These are phyloP conservation scores for Charadrius vociferus DNA, from an alignment of 2,113 vertebrate genomes.

Conservation along the genomic window DNA sequence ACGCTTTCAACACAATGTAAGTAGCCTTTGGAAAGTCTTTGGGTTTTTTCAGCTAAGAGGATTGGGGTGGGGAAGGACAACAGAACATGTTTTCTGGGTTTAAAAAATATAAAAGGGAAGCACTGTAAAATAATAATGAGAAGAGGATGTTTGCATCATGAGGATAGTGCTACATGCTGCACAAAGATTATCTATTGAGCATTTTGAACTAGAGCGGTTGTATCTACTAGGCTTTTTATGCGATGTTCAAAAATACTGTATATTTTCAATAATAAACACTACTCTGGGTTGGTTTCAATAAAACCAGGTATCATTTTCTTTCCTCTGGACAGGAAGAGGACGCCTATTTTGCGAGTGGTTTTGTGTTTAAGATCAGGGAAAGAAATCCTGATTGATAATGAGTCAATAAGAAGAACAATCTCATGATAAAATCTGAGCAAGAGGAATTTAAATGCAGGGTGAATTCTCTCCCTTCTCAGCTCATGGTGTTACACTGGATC, in stretches of 20 bases:
- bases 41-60: background rate
- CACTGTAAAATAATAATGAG: background rate
- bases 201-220: slow-evolving; percentile 38
- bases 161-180: slow-evolving; percentile 22
- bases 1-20: background rate
- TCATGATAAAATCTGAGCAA: background rate
- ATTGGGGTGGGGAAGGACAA: background rate
- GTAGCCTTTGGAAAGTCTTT: background rate
- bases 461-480: background rate
- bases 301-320: background rate
- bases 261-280: slow-evolving; percentile 76
- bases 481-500: background rate
- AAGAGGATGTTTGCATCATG: background rate
- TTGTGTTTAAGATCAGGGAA: background rate
- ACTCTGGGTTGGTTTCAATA: slow-evolving; percentile 68
- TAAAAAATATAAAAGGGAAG: slow-evolving; percentile 5
- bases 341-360: background rate
- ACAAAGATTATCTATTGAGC: slow-evolving; percentile 12
- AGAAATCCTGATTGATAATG: background rate
- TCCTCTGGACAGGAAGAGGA: background rate
- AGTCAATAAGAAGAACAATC: background rate
- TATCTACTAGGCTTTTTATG: slow-evolving; percentile 67
- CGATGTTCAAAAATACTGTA: slow-evolving; percentile 67
- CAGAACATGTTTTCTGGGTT: background rate
- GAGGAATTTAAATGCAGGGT: background rate